phyloP scores from a whole-genome alignment of 2,797 vertebrate species.

The Percopsis omiscomaycus region DNA sequence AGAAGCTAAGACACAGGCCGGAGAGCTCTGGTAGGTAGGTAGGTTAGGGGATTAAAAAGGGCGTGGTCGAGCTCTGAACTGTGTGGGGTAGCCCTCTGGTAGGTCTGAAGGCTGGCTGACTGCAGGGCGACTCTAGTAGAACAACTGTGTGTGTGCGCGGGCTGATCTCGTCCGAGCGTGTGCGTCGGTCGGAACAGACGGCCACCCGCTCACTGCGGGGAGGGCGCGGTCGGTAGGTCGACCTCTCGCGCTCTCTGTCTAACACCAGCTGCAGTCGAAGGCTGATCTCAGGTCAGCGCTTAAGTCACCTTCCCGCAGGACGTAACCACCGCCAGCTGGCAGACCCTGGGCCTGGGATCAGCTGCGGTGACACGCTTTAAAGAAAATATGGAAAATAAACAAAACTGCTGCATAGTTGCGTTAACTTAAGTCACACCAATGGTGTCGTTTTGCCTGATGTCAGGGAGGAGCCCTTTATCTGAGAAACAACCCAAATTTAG shows the following conservation, averaged over 20 bases:
- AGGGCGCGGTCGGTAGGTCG: constrained; percentile 75
- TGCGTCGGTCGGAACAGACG: constrained; percentile 73
- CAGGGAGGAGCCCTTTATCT: constrained; percentile 29
- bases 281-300: constrained; percentile 83
- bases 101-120: constrained; percentile 70
- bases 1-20: constrained; percentile 82
- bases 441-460: constrained; percentile 64
- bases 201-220: constrained; percentile 67
- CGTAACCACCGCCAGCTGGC: constrained; percentile 80
- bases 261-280: constrained; percentile 78
- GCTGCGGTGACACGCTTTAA: constrained; percentile 81
- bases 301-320: constrained; percentile 82
- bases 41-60: constrained; percentile 69
- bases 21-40: constrained; percentile 74
- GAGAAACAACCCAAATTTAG: constrained; percentile 64
- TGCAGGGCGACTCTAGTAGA: constrained; percentile 70
- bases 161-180: constrained; percentile 77
- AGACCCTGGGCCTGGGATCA: constrained; percentile 81
- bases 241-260: constrained; percentile 78
- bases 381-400: constrained; percentile 84
- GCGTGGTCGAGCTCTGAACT: constrained; percentile 69
- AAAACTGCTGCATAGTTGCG: constrained; percentile 75
- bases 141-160: constrained; percentile 76
- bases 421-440: constrained; percentile 62
- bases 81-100: constrained; percentile 73